phyloP scores from a whole-genome alignment of 2,113 vertebrate genomes.

The Lagenorhynchus albirostris region DNA sequence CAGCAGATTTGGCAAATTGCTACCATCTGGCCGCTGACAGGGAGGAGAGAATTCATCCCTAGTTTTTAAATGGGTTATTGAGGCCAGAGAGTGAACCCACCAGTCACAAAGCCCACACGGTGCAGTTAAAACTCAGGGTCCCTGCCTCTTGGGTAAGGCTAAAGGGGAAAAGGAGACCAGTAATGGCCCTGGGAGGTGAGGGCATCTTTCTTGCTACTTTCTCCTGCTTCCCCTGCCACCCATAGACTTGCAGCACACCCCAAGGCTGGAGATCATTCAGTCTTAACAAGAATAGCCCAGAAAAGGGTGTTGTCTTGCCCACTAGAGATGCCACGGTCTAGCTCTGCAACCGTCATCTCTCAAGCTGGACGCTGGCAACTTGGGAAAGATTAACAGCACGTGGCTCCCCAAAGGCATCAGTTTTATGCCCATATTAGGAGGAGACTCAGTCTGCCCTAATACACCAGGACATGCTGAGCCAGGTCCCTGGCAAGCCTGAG shows the following conservation, averaged over 20 bases:
- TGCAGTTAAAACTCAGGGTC: not conserved
- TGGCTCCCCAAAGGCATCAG: accelerated
- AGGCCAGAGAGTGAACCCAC: not conserved
- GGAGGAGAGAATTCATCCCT: too few species aligned
- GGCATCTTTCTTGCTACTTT: not conserved
- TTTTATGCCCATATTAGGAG: not conserved
- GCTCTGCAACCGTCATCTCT: not conserved
- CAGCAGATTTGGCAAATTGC: not conserved
- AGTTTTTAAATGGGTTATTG: too few species aligned
- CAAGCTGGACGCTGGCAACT: too few species aligned
- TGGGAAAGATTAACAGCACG: not conserved
- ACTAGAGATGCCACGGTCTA: not conserved
- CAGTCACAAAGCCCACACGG: not conserved
- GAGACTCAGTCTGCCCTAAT: not conserved
- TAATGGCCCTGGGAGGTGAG: not conserved
- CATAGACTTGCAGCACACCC: not conserved
- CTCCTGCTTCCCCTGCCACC: not conserved
- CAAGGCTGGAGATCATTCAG: not conserved
- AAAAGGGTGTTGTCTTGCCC: not conserved
- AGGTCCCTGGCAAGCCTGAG: constrained; percentile 26
- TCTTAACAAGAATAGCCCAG: not conserved
- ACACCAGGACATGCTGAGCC: not conserved
- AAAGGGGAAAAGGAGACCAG: not conserved
- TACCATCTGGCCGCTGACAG: not conserved
- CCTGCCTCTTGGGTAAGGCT: not conserved